Conservation (phyloP, 2,113 vertebrate species). For the Lagopus muta region DNA sequence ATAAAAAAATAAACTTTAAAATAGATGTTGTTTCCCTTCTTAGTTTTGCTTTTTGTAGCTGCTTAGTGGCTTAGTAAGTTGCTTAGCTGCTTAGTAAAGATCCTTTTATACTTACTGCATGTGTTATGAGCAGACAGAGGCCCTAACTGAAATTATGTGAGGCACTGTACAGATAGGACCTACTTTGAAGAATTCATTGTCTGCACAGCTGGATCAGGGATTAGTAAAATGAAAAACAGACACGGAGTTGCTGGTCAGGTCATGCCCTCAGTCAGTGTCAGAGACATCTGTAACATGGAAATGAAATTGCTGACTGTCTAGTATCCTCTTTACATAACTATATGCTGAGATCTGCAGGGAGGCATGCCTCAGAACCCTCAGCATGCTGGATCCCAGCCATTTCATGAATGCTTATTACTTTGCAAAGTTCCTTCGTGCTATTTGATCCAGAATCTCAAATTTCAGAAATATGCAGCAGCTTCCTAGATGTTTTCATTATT, state of each 20-base stretch:
- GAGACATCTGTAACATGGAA: neutral
- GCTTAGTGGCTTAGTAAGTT: too few species aligned
- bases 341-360: neutral
- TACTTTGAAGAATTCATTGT: neutral
- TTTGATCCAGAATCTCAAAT: neutral
- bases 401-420: neutral
- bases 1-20: neutral
- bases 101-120: neutral
- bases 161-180: neutral
- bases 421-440: neutral
- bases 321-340: neutral
- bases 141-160: neutral
- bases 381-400: neutral
- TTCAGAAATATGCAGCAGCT: neutral
- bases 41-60: neutral
- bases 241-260: neutral
- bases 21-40: neutral
- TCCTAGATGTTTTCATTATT: neutral
- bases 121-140: neutral
- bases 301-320: neutral
- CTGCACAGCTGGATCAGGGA: neutral
- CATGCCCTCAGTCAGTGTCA: neutral
- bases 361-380: neutral
- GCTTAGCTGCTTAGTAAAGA: too few species aligned
- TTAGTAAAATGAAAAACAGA: neutral